Evolutionary conservation across 2,797 vertebrate genomes (phyloP), one percentile per base, ranked within the genome.

Genomic region (Sebastolobus altivelis): DNA sequence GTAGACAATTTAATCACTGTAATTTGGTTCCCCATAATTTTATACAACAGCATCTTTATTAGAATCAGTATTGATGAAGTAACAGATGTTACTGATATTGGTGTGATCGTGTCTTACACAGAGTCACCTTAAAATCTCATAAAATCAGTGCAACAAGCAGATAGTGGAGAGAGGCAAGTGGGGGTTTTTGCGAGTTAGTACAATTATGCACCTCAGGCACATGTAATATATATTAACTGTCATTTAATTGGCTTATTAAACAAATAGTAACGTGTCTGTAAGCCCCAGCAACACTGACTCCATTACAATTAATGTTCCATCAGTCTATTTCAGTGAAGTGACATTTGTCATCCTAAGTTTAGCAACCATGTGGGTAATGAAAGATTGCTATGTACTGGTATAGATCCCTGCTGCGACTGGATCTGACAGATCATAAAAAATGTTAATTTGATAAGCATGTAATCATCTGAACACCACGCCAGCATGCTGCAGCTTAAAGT

Each of bases 301-400:
- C 49, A 72, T 72, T 70, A 72, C n/a, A 85, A 87, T 77, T 78
- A 81, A 84, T 73, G 55, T 74, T 63, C 60, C 37, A 71, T 72
- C 55, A 38, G 71, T 84, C 82, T 90, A 93, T 88, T 91, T 90
- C 60, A 52, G 71, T 63, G 31, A 85, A 73, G 65, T 81, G 79
- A 85, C 84, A 88, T 90, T 77, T 82, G 71, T 84, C 77, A 79
- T 37, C 82, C 82, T 87, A 87, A 88, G 66, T 85, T 84, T 89
- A 88, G 82, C 35, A 54, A 76, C 31, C 70, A 81, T 76, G 61
- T 87, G 75, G 81, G 81, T 80, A 84, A 84, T 84, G 60, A 89
- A 87, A 88, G 49, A 75, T 63, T 54, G 54, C 68, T 29, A 71
- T 84, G 77, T 52, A 56, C 67, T 20, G 46, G 56, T 3, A 49